phyloP scores from a whole-genome alignment of 2,888 invertebrate genomes.

The Perdita meconis region DNA sequence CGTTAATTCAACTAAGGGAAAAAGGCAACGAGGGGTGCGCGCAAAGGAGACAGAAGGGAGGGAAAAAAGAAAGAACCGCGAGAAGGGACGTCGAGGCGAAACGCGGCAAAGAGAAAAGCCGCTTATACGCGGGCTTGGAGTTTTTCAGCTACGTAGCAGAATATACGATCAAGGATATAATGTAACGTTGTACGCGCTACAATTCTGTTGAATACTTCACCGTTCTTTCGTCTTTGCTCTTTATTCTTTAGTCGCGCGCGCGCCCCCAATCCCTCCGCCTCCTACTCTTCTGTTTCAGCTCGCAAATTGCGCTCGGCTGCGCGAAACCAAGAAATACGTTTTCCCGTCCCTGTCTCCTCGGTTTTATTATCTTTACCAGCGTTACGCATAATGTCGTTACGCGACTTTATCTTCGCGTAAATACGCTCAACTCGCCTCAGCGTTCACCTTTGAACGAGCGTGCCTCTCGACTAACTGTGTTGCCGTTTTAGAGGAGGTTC shows the following conservation, averaged over 20 bases:
- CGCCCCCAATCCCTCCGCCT: constrained; percentile 17
- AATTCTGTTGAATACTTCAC: constrained; percentile 59
- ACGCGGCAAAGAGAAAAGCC: constrained; percentile 60
- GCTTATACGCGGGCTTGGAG: constrained; percentile 56
- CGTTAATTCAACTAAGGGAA: constrained; percentile 51
- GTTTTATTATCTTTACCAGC: constrained; percentile 45
- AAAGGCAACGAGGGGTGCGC: constrained; percentile 16
- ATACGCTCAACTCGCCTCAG: constrained; percentile 28
- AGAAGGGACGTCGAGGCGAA: constrained; percentile 51
- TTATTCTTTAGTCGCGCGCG: constrained; percentile 52
- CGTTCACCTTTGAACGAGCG: constrained; percentile 29
- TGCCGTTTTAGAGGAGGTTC: constrained; percentile 22
- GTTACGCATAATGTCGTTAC: constrained; percentile 53
- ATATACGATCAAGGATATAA: constrained; percentile 62
- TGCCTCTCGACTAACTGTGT: constrained; percentile 25
- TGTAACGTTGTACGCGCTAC: constrained; percentile 56
- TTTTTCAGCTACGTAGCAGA: constrained; percentile 59
- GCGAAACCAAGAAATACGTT: constrained; percentile 24
- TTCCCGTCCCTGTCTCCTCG: constrained; percentile 15
- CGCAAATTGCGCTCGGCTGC: constrained; percentile 45
- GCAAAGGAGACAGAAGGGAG: background rate
- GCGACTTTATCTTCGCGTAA: constrained; percentile 50
- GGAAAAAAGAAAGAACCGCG: constrained; percentile 9
- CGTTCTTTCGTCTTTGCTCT: constrained; percentile 53
- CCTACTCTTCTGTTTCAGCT: constrained; percentile 31